Percentiles rank a stretch among this genome's conserved stretches.
phyloP scores from a whole-genome alignment of 2,113 vertebrate genomes.

The Callospermophilus lateralis region DNA sequence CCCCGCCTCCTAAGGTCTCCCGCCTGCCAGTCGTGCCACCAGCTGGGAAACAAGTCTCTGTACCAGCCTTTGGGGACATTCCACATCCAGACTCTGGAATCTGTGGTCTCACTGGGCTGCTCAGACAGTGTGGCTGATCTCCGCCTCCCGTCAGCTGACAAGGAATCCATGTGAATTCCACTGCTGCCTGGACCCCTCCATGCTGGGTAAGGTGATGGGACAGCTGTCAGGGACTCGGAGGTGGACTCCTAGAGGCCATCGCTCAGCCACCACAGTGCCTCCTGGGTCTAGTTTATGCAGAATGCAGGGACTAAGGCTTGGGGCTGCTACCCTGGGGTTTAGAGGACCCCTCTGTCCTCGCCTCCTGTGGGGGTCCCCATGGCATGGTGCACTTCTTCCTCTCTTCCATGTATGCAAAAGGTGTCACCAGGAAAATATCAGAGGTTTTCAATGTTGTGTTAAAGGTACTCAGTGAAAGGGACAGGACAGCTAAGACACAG shows the following conservation, averaged over 20 bases:
- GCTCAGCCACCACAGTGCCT: neutral
- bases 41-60: too few species aligned
- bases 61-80: too few species aligned
- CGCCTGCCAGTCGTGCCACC: too few species aligned
- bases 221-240: fast-evolving
- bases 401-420: fast-evolving
- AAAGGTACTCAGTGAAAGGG: fast-evolving
- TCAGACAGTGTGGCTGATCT: too few species aligned
- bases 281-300: neutral
- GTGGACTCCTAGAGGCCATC: neutral
- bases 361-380: too few species aligned
- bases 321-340: neutral
- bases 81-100: too few species aligned
- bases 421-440: fast-evolving
- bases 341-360: too few species aligned
- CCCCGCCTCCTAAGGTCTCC: too few species aligned
- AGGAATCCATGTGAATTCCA: fast-evolving
- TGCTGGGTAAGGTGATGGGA: fast-evolving
- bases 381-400: too few species aligned
- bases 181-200: fast-evolving
- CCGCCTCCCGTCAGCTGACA: too few species aligned
- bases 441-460: neutral
- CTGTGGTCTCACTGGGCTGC: too few species aligned
- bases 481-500: neutral
- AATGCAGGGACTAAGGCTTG: neutral